These are phyloP conservation scores for Empis stercorea DNA, from an alignment of 2,888 invertebrate species.

Conservation along the genomic window DNA sequence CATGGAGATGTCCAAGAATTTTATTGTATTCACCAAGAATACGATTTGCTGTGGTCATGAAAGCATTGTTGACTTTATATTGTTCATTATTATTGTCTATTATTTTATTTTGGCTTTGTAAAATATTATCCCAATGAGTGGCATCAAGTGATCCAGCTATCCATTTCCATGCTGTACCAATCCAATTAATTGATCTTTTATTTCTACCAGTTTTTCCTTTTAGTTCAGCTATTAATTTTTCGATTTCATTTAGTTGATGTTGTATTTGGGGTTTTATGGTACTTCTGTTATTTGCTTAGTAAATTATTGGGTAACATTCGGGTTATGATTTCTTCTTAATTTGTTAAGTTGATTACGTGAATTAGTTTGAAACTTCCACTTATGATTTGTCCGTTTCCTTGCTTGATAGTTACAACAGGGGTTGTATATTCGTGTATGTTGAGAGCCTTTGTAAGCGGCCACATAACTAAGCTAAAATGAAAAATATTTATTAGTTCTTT, in stretches of 20 bases:
- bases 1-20: conserved; percentile 1
- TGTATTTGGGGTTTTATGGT: too few relatives aligned
- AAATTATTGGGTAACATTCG: neutral
- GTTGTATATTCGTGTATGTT: neutral
- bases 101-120: conserved; percentile 3
- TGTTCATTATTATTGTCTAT: conserved; percentile 9
- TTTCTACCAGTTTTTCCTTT: conserved; percentile 1
- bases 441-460: neutral
- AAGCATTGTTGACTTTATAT: conserved; percentile 8
- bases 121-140: conserved; percentile 1
- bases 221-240: neutral
- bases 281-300: neutral
- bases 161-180: conserved; percentile 13
- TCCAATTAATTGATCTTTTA: conserved; percentile 2
- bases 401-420: conserved; percentile 3
- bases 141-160: conserved; percentile 9
- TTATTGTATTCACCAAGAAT: neutral
- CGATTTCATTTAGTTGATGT: neutral
- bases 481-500: neutral
- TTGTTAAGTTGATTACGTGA: neutral
- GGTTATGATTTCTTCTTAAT: neutral
- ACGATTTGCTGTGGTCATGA: conserved; percentile 2
- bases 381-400: conserved; percentile 2
- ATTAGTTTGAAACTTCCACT: neutral
- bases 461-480: conserved; percentile 1